phyloP scores from a whole-genome alignment of 2,888 invertebrate species.

The Drosophila subquinaria region DNA sequence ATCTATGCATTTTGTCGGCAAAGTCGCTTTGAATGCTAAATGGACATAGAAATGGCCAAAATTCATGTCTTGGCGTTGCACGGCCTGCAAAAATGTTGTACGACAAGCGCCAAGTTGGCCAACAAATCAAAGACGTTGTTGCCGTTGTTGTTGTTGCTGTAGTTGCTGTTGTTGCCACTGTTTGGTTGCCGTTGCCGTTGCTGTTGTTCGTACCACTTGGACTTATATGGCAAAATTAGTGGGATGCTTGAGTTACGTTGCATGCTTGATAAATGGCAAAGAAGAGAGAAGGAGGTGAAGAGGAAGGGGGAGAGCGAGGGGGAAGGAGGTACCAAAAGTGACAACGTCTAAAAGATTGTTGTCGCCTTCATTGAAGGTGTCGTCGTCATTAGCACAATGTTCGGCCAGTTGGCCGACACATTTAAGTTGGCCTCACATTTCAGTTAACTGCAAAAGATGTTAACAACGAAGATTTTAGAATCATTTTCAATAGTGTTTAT shows the following conservation, averaged over 20 bases:
- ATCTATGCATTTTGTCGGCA: conserved; percentile 61
- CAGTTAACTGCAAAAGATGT: conserved; percentile 43
- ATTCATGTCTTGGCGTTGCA: conserved; percentile 34
- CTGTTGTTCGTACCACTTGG: conserved; percentile 61
- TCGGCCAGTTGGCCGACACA: conserved; percentile 40
- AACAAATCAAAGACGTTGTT: conserved; percentile 49
- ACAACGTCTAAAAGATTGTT: conserved; percentile 9
- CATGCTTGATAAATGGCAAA: background rate
- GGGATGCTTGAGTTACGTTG: conserved; percentile 70
- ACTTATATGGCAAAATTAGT: conserved; percentile 78
- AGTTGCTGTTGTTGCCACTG: conserved; percentile 6
- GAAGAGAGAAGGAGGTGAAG: too few relatives aligned
- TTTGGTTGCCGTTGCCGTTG: conserved; percentile 23
- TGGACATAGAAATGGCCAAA: conserved; percentile 51
- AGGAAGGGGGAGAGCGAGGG: too few relatives aligned
- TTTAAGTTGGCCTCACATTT: conserved; percentile 44
- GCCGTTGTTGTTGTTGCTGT: conserved; percentile 11
- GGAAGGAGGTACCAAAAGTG: conserved; percentile 13
- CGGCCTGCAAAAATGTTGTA: conserved; percentile 73
- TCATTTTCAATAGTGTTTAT: conserved; percentile 50
- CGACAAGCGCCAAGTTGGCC: conserved; percentile 80
- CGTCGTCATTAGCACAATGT: conserved; percentile 74
- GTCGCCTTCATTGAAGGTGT: conserved; percentile 56
- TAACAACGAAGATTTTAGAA: conserved; percentile 33
- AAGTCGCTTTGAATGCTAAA: conserved; percentile 57